These are phyloP conservation scores for Anguilla obscura DNA, from an alignment of 2,797 vertebrate species.

Conservation along the genomic window DNA sequence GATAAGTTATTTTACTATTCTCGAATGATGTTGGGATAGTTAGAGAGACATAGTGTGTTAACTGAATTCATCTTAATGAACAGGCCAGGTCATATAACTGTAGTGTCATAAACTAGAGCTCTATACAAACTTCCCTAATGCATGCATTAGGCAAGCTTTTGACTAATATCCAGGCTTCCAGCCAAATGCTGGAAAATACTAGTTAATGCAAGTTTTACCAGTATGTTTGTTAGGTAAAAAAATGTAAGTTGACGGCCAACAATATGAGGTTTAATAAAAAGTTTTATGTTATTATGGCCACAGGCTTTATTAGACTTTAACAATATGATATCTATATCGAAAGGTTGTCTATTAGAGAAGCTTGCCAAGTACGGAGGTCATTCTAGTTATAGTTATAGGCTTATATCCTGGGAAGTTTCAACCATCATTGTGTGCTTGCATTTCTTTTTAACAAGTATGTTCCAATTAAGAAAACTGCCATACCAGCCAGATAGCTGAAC, in stretches of 20 bases:
- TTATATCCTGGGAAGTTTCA: neutral
- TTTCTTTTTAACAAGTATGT: neutral
- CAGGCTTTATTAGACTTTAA: neutral
- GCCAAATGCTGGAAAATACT: neutral
- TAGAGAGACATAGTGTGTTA: neutral
- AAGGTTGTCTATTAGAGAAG: neutral
- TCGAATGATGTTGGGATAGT: neutral
- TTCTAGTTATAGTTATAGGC: neutral
- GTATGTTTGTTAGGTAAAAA: neutral
- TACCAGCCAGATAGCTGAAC: neutral
- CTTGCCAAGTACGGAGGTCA: too few relatives aligned
- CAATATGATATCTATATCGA: neutral
- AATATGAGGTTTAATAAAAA: too few relatives aligned
- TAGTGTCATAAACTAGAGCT: neutral
- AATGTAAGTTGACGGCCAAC: too few relatives aligned
- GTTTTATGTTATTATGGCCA: neutral
- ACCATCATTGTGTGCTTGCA: neutral
- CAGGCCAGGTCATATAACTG: neutral
- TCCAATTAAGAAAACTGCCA: neutral
- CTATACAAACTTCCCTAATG: neutral
- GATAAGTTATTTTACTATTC: neutral
- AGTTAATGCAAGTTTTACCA: neutral
- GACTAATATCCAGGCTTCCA: neutral
- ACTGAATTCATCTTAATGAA: neutral
- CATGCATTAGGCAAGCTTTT: neutral